Conservation (phyloP, 2,888 invertebrate species). For the Ichneumoninae sp. region DNA sequence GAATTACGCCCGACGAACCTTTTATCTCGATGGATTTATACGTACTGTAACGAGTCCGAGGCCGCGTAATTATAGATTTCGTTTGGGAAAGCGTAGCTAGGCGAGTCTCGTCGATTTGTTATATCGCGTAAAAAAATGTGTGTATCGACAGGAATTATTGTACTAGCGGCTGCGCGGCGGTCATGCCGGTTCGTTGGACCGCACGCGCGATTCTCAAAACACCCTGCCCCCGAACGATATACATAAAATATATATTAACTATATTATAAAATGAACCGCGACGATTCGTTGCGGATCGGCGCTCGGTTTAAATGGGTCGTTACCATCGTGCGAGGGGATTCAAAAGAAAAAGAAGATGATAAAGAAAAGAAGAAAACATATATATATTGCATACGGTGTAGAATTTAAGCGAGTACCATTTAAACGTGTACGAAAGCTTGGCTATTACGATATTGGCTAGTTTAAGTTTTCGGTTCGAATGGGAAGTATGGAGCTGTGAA, state of each 20-base stretch:
- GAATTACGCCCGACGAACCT: slow-evolving; percentile 8
- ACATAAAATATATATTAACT: slow-evolving; percentile 48
- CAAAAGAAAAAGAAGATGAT: slow-evolving; percentile 8
- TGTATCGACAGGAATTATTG: slow-evolving; percentile 17
- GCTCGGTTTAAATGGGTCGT: slow-evolving; percentile 41
- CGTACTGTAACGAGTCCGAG: slow-evolving; percentile 1
- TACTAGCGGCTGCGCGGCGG: slow-evolving; percentile 39
- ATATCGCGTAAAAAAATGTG: slow-evolving; percentile 7
- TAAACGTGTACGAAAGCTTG: slow-evolving; percentile 70
- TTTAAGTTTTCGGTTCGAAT: slow-evolving; percentile 75
- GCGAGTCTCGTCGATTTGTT: slow-evolving; percentile 12
- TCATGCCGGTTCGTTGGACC: slow-evolving; percentile 61
- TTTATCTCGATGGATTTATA: slow-evolving; percentile 12
- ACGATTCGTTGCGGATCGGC: slow-evolving; percentile 28
- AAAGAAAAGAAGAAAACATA: slow-evolving; percentile 19
- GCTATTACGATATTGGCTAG: slow-evolving; percentile 68
- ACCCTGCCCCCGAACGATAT: slow-evolving; percentile 52
- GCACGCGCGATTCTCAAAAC: slow-evolving; percentile 56
- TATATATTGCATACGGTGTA: slow-evolving; percentile 54
- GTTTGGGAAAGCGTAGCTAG: slow-evolving; percentile 8
- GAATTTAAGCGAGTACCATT: slow-evolving; percentile 67
- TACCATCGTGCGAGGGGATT: slow-evolving; percentile 54
- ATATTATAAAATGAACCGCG: slow-evolving; percentile 49
- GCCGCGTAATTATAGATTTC: slow-evolving; percentile 24
- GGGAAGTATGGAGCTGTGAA: slow-evolving; percentile 81